phyloP scores from a whole-genome alignment of 2,113 vertebrate species.

The Nycticorax nycticorax region DNA sequence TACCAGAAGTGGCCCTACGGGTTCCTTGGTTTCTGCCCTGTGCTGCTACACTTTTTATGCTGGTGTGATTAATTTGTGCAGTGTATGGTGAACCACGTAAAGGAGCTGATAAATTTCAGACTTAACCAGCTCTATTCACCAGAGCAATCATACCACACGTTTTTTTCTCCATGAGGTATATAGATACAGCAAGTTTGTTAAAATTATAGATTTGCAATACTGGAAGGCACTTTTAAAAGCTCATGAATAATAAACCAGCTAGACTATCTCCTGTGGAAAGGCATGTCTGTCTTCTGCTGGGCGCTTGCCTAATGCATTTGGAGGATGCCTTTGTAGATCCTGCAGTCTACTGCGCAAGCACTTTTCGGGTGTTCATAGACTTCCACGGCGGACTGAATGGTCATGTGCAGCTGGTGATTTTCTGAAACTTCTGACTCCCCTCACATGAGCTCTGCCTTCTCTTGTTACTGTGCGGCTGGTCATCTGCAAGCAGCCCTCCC shows the following conservation, averaged over 20 bases:
- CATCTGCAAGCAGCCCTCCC: background rate
- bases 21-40: background rate
- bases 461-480: background rate
- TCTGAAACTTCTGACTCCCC: background rate
- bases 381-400: background rate
- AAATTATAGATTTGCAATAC: background rate
- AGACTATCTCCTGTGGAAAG: background rate
- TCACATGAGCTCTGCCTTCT: background rate
- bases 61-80: background rate
- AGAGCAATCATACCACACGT: fast-evolving
- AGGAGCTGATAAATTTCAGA: background rate
- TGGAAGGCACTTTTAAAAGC: background rate
- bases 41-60: fast-evolving
- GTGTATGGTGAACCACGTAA: background rate
- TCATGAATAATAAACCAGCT: background rate
- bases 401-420: background rate
- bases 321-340: background rate
- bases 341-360: background rate
- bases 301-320: background rate
- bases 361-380: background rate
- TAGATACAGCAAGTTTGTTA: background rate
- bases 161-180: background rate
- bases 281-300: background rate
- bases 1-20: background rate
- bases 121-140: background rate